phyloP scores from a whole-genome alignment of 2,797 vertebrate species.

The Borostomias antarcticus region DNA sequence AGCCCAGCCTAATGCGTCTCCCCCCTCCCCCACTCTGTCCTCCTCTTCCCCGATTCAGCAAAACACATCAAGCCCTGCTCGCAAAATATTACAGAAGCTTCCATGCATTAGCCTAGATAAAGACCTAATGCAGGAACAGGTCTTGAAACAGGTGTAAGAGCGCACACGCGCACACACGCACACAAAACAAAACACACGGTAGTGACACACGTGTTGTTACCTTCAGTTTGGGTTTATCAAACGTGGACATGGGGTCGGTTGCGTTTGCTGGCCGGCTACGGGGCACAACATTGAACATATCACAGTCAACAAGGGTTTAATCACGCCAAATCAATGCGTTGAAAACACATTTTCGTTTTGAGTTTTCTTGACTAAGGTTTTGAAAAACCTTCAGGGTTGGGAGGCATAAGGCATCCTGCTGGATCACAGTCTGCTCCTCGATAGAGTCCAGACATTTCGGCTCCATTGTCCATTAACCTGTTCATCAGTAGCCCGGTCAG shows the following conservation, averaged over 20 bases:
- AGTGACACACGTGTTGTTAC: constrained; percentile 69
- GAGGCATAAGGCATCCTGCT: neutral
- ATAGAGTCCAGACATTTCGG: too few relatives aligned
- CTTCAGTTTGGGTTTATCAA: constrained; percentile 90
- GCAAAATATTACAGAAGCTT: constrained; percentile 37
- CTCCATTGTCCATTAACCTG: too few relatives aligned
- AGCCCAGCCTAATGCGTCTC: constrained; percentile 67
- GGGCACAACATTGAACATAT: constrained; percentile 32
- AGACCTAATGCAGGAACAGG: constrained; percentile 44
- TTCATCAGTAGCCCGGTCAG: too few relatives aligned
- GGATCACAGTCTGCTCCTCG: too few relatives aligned
- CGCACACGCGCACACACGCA: constrained; percentile 55
- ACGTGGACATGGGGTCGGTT: constrained; percentile 84
- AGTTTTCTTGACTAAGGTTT: too few relatives aligned
- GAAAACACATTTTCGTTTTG: neutral
- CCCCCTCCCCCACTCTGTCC: constrained; percentile 38
- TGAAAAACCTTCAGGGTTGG: neutral
- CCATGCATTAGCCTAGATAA: constrained; percentile 28
- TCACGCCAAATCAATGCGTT: neutral
- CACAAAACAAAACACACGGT: constrained; percentile 28
- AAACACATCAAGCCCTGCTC: constrained; percentile 43
- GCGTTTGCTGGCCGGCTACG: constrained; percentile 58
- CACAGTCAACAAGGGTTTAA: constrained; percentile 16
- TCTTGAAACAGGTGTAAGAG: constrained; percentile 42
- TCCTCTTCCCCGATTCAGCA: constrained; percentile 53